Evolutionary conservation across 1,140 invertebrate species (phyloP).

Genomic region (Leptinotarsa defecta): DNA sequence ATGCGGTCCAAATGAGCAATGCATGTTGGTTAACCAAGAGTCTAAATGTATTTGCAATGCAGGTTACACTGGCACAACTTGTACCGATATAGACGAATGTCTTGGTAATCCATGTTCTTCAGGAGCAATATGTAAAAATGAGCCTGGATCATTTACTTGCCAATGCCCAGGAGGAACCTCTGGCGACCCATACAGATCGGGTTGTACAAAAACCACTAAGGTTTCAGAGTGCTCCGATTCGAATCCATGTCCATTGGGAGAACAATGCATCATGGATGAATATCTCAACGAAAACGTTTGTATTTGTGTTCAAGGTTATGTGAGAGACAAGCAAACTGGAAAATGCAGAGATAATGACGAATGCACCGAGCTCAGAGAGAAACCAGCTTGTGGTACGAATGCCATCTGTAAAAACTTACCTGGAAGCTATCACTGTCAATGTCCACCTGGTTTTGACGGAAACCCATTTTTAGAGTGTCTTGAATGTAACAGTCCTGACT

Average conservation of each 20-base stretch:
- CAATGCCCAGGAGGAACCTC: constrained; percentile 79
- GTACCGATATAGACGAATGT: constrained; percentile 88
- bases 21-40: constrained; percentile 80
- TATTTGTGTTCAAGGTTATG: constrained; percentile 84
- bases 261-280: constrained; percentile 81
- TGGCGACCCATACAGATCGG: constrained; percentile 73
- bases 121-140: constrained; percentile 86
- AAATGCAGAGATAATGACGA: constrained; percentile 88
- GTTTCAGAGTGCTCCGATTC: constrained; percentile 70
- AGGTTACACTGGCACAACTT: constrained; percentile 77
- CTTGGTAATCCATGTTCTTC: constrained; percentile 73
- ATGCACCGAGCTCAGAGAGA: constrained; percentile 73
- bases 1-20: constrained; percentile 87
- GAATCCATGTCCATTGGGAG: constrained; percentile 79
- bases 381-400: constrained; percentile 80
- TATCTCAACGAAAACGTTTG: constrained; percentile 77
- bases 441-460: constrained; percentile 83
- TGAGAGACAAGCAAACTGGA: constrained; percentile 70
- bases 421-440: constrained; percentile 92
- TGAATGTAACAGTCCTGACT: constrained; percentile 80
- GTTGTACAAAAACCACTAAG: constrained; percentile 68
- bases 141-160: constrained; percentile 83
- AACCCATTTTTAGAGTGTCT: constrained; percentile 85
- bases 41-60: constrained; percentile 82
- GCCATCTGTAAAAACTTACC: constrained; percentile 91